Base-by-base conservation (phyloP, 2,888 invertebrate species). In the Emmelina monodactyla region DNA sequence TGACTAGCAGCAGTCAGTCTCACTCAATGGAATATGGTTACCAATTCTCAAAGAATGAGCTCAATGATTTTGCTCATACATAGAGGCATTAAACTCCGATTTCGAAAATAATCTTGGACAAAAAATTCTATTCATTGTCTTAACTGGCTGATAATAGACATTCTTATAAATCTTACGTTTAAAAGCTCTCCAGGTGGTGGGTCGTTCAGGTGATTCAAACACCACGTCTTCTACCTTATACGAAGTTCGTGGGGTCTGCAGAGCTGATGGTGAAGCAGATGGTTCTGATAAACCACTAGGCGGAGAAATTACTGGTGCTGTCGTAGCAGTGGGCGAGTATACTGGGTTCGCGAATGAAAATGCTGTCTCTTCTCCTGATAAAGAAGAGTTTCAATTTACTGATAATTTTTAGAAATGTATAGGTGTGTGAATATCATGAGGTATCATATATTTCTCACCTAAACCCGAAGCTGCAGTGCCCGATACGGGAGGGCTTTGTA, bases 281-380 rank as follows among this genome's bases (percentile, higher is more conserved):
- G 47, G 45, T 29, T 15, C 1, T 55, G 35, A 13, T n/a, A n/a
- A n/a, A 49, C 44, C 43, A 12, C 50, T 4, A 28, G 19, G 35
- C 42, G 34, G 56, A 45, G 9, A 60, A 43, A 2, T 62, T 2
- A 56, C 51, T 1, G 65, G 44, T 10, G 54, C 55, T 2, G 59
- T 47, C 1, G 67, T 48, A 0, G 67, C 66, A 14, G 87, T 86
- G 0, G 92, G 88, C 43, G 92, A 92, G 50, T 92, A 92, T 1
- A 91, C 89, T 0, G 92, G 92, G 70, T 92, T 92, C 30, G 91
- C 88, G 58, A 88, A 92, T 51, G 91, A 92, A 46, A 92, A 83
- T 32, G 87, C 82, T n/a, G 3, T 29, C 13, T 29, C 29, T 29
- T 78, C 80, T 43, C 51, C 72, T 72, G 49, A 5, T 51, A 45